A percentile compares a stretch with the other conserved stretches of the same genome.
Conservation (phyloP, 53 echinoderm and acorn worm genomes). For the Pentamera pediparva region DNA sequence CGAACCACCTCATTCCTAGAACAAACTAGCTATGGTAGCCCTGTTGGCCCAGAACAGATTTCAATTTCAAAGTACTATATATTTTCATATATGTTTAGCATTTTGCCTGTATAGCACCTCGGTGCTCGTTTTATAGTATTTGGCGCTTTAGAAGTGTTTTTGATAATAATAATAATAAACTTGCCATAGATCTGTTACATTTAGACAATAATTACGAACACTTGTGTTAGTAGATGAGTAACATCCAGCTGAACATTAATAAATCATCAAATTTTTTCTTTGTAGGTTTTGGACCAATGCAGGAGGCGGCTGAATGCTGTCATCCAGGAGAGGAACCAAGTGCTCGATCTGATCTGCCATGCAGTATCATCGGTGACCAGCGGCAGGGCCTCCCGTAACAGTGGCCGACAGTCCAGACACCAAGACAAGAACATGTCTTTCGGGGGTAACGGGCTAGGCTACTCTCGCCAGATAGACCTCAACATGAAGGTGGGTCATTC, state of each 20-base stretch:
- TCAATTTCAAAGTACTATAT: too few species aligned
- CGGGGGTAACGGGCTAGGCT: conserved; percentile 73
- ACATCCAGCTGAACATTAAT: too few species aligned
- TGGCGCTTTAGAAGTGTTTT: too few species aligned
- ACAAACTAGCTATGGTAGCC: too few species aligned
- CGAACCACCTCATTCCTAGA: too few species aligned
- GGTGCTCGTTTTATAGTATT: too few species aligned
- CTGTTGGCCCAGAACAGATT: too few species aligned
- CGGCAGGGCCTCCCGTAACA: conserved; percentile 81
- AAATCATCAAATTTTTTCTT: too few species aligned
- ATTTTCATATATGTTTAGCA: too few species aligned
- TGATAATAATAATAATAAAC: background rate
- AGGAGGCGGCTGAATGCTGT: conserved; percentile 88
- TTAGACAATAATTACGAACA: background rate
- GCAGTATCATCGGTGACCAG: conserved; percentile 93
- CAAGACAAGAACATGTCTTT: conserved; percentile 75
- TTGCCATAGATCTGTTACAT: background rate
- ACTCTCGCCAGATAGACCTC: conserved; percentile 73
- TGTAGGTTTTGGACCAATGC: conserved; percentile 81
- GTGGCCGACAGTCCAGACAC: conserved; percentile 58
- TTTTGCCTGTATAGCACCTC: too few species aligned
- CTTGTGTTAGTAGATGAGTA: too few species aligned
- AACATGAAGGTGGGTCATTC: too few species aligned
- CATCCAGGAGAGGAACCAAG: conserved; percentile 95
- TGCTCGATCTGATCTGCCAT: conserved; percentile 96